Evolutionary conservation across 1,140 invertebrate species (phyloP).

Genomic region (Drosophila biarmipes): DNA sequence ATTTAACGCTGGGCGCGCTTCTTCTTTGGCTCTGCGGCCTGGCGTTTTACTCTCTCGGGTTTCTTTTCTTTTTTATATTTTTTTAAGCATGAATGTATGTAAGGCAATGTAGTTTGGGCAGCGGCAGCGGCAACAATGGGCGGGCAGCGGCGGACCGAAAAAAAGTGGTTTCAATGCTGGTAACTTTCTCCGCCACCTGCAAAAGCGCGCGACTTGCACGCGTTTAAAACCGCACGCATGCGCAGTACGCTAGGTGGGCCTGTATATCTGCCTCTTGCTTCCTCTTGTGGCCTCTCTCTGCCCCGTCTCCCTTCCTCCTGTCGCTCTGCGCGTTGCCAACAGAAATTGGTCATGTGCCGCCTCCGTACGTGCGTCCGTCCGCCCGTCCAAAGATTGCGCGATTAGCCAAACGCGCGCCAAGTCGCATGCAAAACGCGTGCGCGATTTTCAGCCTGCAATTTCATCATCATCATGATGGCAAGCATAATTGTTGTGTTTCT

Average conservation of each 20-base stretch:
- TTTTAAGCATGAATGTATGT: constrained; percentile 16
- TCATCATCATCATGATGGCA: constrained; percentile 57
- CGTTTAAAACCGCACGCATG: constrained; percentile 59
- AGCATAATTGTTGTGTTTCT: constrained; percentile 55
- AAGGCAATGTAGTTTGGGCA: constrained; percentile 33
- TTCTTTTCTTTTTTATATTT: constrained; percentile 33
- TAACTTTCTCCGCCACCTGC: constrained; percentile 78
- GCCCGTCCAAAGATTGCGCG: constrained; percentile 55
- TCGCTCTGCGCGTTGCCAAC: constrained; percentile 33
- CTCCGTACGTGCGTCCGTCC: constrained; percentile 40
- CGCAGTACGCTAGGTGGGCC: constrained; percentile 28
- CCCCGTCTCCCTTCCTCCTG: not conserved
- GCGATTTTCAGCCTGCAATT: constrained; percentile 66
- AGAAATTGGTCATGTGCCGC: constrained; percentile 59
- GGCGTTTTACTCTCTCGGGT: constrained; percentile 43
- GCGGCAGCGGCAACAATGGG: constrained; percentile 62
- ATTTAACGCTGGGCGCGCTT: constrained; percentile 54
- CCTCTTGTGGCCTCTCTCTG: not conserved
- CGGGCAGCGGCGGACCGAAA: constrained; percentile 51
- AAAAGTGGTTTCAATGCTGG: constrained; percentile 80
- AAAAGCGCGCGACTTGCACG: constrained; percentile 52
- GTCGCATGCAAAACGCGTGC: constrained; percentile 75
- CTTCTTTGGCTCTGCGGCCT: constrained; percentile 51
- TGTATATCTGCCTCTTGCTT: not conserved
- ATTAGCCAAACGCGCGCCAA: constrained; percentile 60